Percentiles rank a stretch among this genome's conserved stretches.
Evolutionary conservation across 2,888 invertebrate genomes (phyloP).

Genomic region (Fragum whitleyi): DNA sequence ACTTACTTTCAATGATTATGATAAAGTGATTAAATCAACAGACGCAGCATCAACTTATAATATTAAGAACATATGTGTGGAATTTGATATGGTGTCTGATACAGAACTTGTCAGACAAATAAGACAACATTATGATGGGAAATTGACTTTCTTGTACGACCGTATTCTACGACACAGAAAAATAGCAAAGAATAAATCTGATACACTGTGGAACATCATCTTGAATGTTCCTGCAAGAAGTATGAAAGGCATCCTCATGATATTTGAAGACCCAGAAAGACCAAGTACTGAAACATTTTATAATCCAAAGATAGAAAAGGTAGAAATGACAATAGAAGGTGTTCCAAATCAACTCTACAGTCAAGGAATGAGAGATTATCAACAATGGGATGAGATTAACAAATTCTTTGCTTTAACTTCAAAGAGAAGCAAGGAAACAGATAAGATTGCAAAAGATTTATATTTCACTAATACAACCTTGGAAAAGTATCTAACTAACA

Average conservation of each 20-base stretch:
- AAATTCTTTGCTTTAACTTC: constrained; percentile 41
- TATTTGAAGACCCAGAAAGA: constrained; percentile 51
- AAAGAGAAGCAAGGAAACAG: constrained; percentile 40
- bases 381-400: constrained; percentile 61
- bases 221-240: constrained; percentile 58
- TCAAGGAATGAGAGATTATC: constrained; percentile 60
- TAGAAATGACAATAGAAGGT: constrained; percentile 59
- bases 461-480: constrained; percentile 1
- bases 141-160: constrained; percentile 46
- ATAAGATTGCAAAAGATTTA: constrained; percentile 38
- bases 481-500: constrained; percentile 35
- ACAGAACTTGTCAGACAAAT: constrained; percentile 53
- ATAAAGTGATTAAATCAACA: constrained; percentile 44
- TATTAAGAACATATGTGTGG: constrained; percentile 50
- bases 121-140: constrained; percentile 34
- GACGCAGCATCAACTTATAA: constrained; percentile 44
- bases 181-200: constrained; percentile 50
- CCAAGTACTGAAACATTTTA: constrained; percentile 46
- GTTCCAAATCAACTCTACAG: constrained; percentile 61
- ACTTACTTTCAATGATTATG: constrained; percentile 46
- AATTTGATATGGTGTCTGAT: constrained; percentile 54
- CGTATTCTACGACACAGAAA: constrained; percentile 55
- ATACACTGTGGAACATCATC: constrained; percentile 63
- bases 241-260: constrained; percentile 65
- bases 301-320: constrained; percentile 57